A percentile compares a stretch with the other conserved stretches of the same genome.
phyloP scores from a whole-genome alignment of 2,797 vertebrate species.

The Periparus ater region DNA sequence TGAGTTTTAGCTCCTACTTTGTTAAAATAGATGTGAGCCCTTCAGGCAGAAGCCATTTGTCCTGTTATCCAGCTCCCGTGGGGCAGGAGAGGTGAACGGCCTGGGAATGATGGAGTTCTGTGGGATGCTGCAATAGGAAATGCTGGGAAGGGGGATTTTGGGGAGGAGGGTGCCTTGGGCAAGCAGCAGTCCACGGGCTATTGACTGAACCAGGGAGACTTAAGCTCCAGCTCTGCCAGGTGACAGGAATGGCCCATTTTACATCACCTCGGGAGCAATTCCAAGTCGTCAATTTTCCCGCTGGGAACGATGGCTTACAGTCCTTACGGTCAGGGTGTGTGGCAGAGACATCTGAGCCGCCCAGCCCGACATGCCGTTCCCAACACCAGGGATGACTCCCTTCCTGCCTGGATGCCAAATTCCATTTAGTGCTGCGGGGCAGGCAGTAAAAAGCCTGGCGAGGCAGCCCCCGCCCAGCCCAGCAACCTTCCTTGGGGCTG shows the following conservation, averaged over 20 bases:
- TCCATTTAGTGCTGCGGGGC: neutral
- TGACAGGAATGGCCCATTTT: neutral
- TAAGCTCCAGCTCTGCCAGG: neutral
- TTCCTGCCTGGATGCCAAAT: slow-evolving; percentile 45
- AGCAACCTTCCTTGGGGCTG: neutral
- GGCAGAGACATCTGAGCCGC: neutral
- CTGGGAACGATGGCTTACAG: neutral
- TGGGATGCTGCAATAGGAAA: neutral
- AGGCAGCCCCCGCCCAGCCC: slow-evolving; percentile 2
- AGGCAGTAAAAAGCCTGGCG: neutral
- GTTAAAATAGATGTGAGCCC: neutral
- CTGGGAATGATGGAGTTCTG: neutral
- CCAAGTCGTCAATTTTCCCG: accelerated
- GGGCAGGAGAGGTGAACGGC: neutral
- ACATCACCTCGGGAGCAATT: neutral
- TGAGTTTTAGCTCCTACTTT: neutral
- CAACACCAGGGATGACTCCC: slow-evolving; percentile 5
- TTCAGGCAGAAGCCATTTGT: neutral
- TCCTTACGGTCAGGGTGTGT: neutral
- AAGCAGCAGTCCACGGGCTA: neutral
- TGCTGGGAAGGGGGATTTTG: neutral
- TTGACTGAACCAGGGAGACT: neutral
- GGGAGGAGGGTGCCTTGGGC: neutral
- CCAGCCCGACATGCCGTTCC: neutral
- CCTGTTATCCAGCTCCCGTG: neutral